Evolutionary conservation across 2,888 invertebrate genomes (phyloP).

Genomic region (Phorcus lineatus): DNA sequence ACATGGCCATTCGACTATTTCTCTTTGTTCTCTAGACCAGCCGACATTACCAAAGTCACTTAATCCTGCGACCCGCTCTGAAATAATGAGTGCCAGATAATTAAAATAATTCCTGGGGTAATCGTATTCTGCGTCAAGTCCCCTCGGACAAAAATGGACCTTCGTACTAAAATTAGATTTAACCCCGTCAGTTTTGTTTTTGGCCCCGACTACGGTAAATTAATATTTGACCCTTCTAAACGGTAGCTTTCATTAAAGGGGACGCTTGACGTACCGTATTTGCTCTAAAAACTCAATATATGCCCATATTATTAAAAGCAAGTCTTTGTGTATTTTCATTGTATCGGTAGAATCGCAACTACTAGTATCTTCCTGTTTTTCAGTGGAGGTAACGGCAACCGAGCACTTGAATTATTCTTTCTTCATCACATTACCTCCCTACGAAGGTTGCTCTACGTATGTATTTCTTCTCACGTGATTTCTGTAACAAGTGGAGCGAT

Average conservation of each 20-base stretch:
- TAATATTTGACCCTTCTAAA: not conserved
- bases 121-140: not conserved
- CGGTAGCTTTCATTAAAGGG: not conserved
- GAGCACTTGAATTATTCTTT: too few species aligned
- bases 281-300: too few species aligned
- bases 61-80: not conserved
- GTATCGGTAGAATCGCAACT: too few species aligned
- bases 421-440: too few species aligned
- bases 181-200: not conserved
- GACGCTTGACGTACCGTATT: too few species aligned
- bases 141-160: not conserved
- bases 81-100: not conserved
- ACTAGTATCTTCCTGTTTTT: too few species aligned
- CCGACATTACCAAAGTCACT: not conserved
- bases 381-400: too few species aligned
- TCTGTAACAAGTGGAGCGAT: too few species aligned
- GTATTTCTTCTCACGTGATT: too few species aligned
- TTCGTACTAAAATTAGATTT: slow-evolving; percentile 1
- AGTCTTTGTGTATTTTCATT: too few species aligned
- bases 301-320: too few species aligned
- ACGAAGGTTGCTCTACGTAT: too few species aligned
- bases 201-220: not conserved
- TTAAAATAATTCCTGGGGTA: not conserved
- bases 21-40: not conserved
- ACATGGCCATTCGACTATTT: not conserved